phyloP scores from a whole-genome alignment of 2,888 invertebrate species.

The Drosophila tripunctata region DNA sequence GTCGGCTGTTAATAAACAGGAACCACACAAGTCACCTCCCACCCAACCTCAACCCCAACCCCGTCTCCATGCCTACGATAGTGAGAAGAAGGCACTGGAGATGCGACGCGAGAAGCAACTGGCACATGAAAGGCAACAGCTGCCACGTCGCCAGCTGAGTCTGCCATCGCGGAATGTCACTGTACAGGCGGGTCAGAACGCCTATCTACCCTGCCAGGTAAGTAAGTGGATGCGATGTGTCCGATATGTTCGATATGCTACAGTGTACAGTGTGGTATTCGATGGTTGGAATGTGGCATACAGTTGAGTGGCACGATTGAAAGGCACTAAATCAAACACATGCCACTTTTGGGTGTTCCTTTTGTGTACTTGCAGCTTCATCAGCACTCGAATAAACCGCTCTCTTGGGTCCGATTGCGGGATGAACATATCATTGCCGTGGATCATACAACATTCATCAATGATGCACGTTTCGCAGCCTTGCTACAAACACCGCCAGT shows the following conservation, averaged over 20 bases:
- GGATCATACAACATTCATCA: constrained; percentile 92
- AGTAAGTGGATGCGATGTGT: constrained; percentile 74
- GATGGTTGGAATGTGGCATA: not conserved
- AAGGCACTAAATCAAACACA: constrained; percentile 13
- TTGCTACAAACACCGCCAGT: constrained; percentile 83
- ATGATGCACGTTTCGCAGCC: constrained; percentile 95
- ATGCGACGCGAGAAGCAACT: constrained; percentile 66
- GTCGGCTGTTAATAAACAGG: constrained; percentile 46
- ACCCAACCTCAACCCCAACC: constrained; percentile 54
- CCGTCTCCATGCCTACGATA: constrained; percentile 75
- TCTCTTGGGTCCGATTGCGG: constrained; percentile 94
- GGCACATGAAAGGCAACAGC: constrained; percentile 62
- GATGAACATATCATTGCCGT: constrained; percentile 96
- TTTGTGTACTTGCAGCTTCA: constrained; percentile 67
- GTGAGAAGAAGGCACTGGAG: constrained; percentile 65
- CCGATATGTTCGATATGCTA: no score
- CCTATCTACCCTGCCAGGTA: constrained; percentile 94
- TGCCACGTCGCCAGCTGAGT: constrained; percentile 68
- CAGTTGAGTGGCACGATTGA: constrained; percentile 50
- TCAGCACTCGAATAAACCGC: constrained; percentile 87
- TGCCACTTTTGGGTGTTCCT: not conserved
- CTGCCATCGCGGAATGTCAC: constrained; percentile 90
- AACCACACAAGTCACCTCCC: constrained; percentile 5
- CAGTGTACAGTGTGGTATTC: not conserved
- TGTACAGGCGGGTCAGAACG: constrained; percentile 94